Evolutionary conservation across 2,797 vertebrate species (phyloP).

Genomic region (Acipenser ruthenus): DNA sequence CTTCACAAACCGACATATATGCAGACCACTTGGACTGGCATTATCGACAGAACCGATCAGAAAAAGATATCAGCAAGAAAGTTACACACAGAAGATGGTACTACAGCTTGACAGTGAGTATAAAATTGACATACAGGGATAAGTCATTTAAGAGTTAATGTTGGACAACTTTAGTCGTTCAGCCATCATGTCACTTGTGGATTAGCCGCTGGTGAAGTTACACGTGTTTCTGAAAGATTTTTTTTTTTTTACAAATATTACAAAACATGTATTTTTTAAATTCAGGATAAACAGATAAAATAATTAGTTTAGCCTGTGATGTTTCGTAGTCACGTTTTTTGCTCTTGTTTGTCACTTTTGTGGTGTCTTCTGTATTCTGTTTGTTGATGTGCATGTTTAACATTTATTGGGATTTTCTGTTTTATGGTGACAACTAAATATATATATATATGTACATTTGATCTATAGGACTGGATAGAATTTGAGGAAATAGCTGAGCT

Average conservation of each 20-base stretch:
- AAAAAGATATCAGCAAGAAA: conserved; percentile 91
- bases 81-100: conserved; percentile 95
- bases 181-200: too few species aligned
- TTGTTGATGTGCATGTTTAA: not conserved
- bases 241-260: too few species aligned
- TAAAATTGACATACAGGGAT: not conserved
- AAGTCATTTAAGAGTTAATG: too few species aligned
- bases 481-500: conserved; percentile 97
- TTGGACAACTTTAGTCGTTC: too few species aligned
- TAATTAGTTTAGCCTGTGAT: too few species aligned
- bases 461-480: conserved; percentile 89
- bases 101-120: conserved; percentile 84
- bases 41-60: conserved; percentile 91
- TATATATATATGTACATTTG: not conserved
- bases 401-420: too few species aligned
- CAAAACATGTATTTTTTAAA: too few species aligned
- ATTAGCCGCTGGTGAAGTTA: too few species aligned
- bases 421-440: not conserved
- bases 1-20: conserved; percentile 90
- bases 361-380: not conserved
- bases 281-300: too few species aligned
- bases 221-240: too few species aligned
- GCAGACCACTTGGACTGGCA: conserved; percentile 98
- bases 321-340: too few species aligned
- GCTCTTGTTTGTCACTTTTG: too few species aligned